Evolutionary conservation across 2,113 vertebrate genomes (phyloP).

Genomic region (Drymodes brunneopygia): DNA sequence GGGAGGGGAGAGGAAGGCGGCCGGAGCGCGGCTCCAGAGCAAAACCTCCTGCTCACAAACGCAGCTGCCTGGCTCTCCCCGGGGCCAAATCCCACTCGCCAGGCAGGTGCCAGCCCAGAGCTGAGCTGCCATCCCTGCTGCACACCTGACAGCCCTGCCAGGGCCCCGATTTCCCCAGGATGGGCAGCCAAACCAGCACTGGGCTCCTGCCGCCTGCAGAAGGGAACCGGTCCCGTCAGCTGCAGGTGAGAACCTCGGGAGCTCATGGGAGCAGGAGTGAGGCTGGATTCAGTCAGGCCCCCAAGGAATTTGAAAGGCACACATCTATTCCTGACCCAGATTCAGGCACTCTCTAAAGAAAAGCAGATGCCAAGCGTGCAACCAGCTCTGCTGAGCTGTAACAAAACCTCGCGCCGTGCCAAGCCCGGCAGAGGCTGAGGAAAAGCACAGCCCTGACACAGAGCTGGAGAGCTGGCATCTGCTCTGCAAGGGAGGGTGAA

Average conservation of each 20-base stretch:
- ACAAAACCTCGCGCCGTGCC: conserved; percentile 3
- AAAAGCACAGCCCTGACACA: background rate
- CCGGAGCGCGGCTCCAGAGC: background rate
- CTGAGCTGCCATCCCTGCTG: background rate
- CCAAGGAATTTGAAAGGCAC: background rate
- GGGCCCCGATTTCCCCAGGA: accelerated
- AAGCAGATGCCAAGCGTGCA: conserved; percentile 45
- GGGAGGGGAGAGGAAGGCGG: background rate
- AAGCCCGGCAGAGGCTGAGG: background rate
- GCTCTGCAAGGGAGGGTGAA: background rate
- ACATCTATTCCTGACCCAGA: conserved; percentile 64
- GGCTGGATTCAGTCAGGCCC: background rate
- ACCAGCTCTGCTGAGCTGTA: conserved; percentile 51
- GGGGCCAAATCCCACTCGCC: background rate
- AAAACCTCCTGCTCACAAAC: background rate
- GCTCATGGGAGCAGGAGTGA: background rate
- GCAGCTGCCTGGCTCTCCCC: background rate
- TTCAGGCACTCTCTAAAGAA: conserved; percentile 43
- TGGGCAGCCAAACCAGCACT: background rate
- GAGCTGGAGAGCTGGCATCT: background rate
- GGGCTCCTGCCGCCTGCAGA: background rate
- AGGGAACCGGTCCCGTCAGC: background rate
- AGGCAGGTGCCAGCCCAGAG: background rate
- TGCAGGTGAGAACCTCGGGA: background rate
- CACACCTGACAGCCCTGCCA: accelerated